Base-by-base conservation (phyloP, 2,113 vertebrate species). In the Poecilia latipinna region DNA sequence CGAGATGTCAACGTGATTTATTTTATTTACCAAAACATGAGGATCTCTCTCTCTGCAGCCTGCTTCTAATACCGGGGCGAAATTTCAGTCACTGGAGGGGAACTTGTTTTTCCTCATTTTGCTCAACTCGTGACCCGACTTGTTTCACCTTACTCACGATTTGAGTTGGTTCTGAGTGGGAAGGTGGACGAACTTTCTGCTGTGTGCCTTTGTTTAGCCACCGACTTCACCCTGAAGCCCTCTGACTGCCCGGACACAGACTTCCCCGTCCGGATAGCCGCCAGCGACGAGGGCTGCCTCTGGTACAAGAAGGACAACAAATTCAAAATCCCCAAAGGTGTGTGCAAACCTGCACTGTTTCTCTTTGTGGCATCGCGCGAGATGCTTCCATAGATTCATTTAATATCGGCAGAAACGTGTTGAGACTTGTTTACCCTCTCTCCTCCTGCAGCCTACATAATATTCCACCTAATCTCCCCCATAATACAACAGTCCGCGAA, bases 231-330 rank as follows among this genome's bases (percentile, higher is more conserved):
- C 78, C 92, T 99, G 92, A 97, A 97, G 93, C 93, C 93, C 66
- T 94, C 97, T 26, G 97, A 98, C 93, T 95, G 95, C 75, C 94
- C 96, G 3, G 96, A 98, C 88, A 94, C 95, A 1, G 96, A 97
- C 68, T 96, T 97, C 75, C 98, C 98, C 1, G 91, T 96, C 67
- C 96, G 93, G 86, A 95, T 95, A 65, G 82, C 96, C 42, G 93
- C 94, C 82, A 95, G 91, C 29, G 89, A 95, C 15, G 94, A 93
- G 85, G 97, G 97, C 75, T 96, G 95, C 78, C 93, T 99, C 72
- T 99, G 98, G 98, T 99, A 97, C 93, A 97, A 95, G 92, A 99
- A 97, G 92, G 97, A 99, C 92, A 96, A 94, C 87, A 98, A 98
- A 92, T 99, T 99, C 91, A 97, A 98, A 93, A 98, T 98, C 79